phyloP scores from a whole-genome alignment of 2,888 invertebrate species.

The Ischnura elegans region DNA sequence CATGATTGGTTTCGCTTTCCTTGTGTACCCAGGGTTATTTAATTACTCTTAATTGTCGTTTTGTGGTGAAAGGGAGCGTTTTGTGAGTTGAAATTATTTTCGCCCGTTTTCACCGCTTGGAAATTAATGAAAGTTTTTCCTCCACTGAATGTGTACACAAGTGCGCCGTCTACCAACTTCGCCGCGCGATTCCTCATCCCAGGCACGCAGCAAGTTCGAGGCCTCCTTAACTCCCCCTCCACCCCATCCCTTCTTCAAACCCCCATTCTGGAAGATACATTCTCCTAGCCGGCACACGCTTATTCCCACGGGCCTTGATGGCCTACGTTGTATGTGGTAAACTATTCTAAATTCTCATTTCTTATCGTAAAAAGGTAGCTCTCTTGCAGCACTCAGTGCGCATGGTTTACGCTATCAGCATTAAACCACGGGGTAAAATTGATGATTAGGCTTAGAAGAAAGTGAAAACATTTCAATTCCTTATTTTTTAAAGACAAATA shows the following conservation, averaged over 20 bases:
- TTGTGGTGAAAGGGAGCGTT: not conserved
- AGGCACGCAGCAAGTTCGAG: slow-evolving; percentile 2
- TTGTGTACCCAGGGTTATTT: no score
- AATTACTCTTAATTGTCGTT: not conserved
- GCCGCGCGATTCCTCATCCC: slow-evolving; percentile 35
- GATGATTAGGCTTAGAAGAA: no score
- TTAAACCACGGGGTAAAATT: no score
- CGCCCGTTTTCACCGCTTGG: not conserved
- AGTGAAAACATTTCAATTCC: no score
- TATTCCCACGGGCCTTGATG: no score
- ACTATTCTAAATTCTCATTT: no score
- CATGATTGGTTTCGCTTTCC: not conserved
- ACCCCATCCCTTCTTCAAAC: not conserved
- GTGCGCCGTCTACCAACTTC: not conserved
- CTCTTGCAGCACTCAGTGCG: no score
- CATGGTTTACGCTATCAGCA: no score
- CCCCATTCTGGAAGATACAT: not conserved
- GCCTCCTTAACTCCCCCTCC: not conserved
- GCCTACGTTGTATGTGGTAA: no score
- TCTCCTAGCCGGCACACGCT: no score
- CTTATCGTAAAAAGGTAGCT: no score
- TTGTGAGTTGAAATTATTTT: not conserved
- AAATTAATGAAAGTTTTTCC: slow-evolving; percentile 30
- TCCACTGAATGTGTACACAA: not conserved
- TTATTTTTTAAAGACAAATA: no score